Percentiles rank a stretch among this genome's conserved stretches.
Conservation (phyloP, 2,113 vertebrate genomes). For the Ranitomeya imitator region DNA sequence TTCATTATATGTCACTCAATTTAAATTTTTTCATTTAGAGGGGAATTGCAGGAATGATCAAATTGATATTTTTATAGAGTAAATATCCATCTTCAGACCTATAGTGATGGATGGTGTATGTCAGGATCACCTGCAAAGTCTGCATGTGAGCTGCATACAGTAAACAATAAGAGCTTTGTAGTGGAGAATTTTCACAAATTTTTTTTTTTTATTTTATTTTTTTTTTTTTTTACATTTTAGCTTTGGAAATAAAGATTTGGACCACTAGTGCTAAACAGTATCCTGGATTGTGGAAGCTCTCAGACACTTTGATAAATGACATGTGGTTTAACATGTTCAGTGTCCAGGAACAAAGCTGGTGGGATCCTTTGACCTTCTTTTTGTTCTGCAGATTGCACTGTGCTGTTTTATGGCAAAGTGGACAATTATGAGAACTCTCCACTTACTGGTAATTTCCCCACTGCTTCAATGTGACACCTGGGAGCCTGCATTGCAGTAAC, state of each 20-base stretch:
- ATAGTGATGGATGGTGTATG: too few species aligned
- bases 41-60: too few species aligned
- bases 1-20: too few species aligned
- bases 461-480: not conserved
- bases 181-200: too few species aligned
- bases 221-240: too few species aligned
- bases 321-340: not conserved
- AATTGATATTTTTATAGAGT: too few species aligned
- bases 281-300: not conserved
- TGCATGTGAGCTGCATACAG: too few species aligned
- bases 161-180: too few species aligned
- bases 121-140: too few species aligned
- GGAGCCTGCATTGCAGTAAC: not conserved
- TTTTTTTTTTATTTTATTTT: too few species aligned
- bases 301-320: not conserved
- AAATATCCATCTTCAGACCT: too few species aligned
- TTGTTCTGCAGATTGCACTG: not conserved
- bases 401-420: conserved; percentile 15
- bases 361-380: conserved; percentile 31
- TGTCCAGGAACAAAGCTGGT: not conserved
- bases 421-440: conserved; percentile 6
- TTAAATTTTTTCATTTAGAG: too few species aligned
- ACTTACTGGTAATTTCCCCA: conserved; percentile 23
- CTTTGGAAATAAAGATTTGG: not conserved
- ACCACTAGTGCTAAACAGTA: not conserved